Evolutionary conservation across 2,113 vertebrate species (phyloP).

Genomic region (Hydrolagus affinis): DNA sequence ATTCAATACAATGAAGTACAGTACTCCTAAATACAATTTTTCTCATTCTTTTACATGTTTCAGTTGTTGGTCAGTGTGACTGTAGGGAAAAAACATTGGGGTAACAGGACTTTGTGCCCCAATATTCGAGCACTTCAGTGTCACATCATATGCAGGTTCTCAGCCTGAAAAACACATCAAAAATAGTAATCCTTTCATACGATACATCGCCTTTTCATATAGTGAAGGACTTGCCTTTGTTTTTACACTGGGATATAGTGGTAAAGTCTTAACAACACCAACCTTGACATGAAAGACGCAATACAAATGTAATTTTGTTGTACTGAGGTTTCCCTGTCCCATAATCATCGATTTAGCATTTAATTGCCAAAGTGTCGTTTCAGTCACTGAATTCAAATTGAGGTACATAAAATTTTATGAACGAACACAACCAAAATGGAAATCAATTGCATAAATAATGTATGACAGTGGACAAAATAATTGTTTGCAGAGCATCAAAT

Average conservation of each 20-base stretch:
- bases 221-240: too few species aligned
- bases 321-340: neutral
- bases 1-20: too few species aligned
- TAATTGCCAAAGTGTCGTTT: neutral
- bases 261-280: too few species aligned
- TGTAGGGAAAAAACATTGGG: too few species aligned
- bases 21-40: too few species aligned
- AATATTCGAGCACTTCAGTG: neutral
- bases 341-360: neutral
- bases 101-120: too few species aligned
- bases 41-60: too few species aligned
- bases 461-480: neutral
- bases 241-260: too few species aligned
- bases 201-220: too few species aligned
- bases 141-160: neutral
- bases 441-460: slow-evolving; percentile 5
- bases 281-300: too few species aligned
- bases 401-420: slow-evolving; percentile 4
- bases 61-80: too few species aligned
- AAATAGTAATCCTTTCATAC: neutral
- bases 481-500: neutral
- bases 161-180: neutral
- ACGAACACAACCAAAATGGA: neutral
- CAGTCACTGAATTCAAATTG: neutral
- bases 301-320: too few species aligned